Evolutionary conservation across 2,797 vertebrate genomes (phyloP).

Genomic region (Spinus pinus): DNA sequence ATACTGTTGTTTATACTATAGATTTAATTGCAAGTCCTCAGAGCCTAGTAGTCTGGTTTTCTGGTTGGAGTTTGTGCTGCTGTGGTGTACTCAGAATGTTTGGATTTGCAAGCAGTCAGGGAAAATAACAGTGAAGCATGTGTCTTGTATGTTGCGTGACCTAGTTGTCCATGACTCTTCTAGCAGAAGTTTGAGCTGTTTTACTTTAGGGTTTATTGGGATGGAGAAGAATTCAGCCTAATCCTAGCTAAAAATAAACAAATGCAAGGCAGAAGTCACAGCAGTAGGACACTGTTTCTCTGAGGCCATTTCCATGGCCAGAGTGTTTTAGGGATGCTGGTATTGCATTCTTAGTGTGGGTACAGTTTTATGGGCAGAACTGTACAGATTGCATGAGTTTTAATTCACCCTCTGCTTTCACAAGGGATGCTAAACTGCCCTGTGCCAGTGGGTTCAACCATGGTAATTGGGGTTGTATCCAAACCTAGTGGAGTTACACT

Average conservation of each 20-base stretch:
- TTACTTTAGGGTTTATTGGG: slow-evolving; percentile 5
- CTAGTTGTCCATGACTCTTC: background rate
- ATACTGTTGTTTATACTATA: slow-evolving; percentile 10
- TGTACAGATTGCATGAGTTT: background rate
- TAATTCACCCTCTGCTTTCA: background rate
- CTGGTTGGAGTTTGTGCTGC: background rate
- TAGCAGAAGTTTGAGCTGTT: background rate
- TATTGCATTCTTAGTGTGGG: background rate
- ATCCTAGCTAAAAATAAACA: slow-evolving; percentile 7
- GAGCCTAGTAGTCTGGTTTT: background rate
- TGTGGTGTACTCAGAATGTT: background rate
- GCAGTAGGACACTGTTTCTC: background rate
- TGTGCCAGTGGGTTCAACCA: background rate
- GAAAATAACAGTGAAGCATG: background rate
- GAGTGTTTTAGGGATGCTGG: background rate
- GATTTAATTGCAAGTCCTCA: background rate
- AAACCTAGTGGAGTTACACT: background rate
- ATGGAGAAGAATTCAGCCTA: slow-evolving; percentile 1
- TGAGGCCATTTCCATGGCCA: background rate
- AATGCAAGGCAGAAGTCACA: background rate
- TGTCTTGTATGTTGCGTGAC: background rate
- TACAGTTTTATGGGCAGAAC: background rate
- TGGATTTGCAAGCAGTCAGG: background rate
- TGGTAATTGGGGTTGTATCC: background rate
- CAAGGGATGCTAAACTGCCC: background rate